These are phyloP conservation scores for Callaeas wilsoni DNA, from an alignment of 2,113 vertebrate genomes.

Conservation along the genomic window DNA sequence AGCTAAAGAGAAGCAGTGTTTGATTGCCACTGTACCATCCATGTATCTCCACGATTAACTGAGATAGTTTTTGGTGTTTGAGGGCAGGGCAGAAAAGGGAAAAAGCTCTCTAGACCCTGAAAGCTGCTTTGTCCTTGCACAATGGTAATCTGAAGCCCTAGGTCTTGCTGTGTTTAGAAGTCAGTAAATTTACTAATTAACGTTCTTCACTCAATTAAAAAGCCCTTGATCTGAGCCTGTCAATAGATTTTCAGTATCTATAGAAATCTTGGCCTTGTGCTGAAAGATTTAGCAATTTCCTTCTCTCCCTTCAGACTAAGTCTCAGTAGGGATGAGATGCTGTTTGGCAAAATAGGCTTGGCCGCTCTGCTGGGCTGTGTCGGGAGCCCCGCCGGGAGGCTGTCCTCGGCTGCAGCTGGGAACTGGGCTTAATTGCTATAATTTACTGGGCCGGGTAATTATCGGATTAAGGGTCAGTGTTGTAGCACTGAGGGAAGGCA, in stretches of 20 bases:
- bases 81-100: not conserved
- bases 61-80: not conserved
- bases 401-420: not conserved
- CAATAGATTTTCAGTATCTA: conserved; percentile 15
- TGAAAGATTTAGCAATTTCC: conserved; percentile 6
- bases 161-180: conserved; percentile 24
- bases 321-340: not conserved
- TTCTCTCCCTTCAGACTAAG: not conserved
- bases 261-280: conserved; percentile 11
- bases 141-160: not conserved
- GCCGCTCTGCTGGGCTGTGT: not conserved
- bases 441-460: conserved; percentile 27
- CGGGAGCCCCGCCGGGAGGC: not conserved
- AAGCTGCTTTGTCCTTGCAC: conserved; percentile 24
- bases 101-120: conserved; percentile 19
- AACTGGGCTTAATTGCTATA: conserved; percentile 35
- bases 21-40: not conserved
- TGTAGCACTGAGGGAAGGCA: not conserved
- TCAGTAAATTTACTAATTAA: conserved; percentile 56
- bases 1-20: not conserved
- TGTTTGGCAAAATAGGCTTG: not conserved
- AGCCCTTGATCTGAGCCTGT: not conserved
- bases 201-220: conserved; percentile 38
- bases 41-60: not conserved
- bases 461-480: not conserved